Evolutionary conservation across 2,888 invertebrate genomes (phyloP).

Genomic region (Spisula subtruncata): DNA sequence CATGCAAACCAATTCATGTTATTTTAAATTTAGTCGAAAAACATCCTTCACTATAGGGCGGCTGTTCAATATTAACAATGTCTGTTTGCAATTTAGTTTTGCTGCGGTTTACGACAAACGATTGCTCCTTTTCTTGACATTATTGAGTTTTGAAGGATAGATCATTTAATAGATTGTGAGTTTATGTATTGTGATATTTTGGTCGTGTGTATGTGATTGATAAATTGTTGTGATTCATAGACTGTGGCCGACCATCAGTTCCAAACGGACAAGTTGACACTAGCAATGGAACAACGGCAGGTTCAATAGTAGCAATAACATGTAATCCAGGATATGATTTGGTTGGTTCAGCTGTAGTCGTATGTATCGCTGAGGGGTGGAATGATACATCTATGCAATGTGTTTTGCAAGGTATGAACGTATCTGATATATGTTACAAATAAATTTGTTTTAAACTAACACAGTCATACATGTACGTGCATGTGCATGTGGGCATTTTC

Average conservation of each 20-base stretch:
- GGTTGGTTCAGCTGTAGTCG: not conserved
- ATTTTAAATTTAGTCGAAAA: too few species aligned
- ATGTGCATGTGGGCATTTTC: not conserved
- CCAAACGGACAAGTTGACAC: slow-evolving; percentile 29
- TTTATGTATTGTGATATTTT: too few species aligned
- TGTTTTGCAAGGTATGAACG: slow-evolving; percentile 17
- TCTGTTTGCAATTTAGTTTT: too few species aligned
- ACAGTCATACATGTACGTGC: not conserved
- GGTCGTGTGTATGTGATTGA: too few species aligned
- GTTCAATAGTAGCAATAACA: not conserved
- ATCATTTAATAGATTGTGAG: too few species aligned
- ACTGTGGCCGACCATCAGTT: slow-evolving; percentile 13
- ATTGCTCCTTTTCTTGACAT: too few species aligned
- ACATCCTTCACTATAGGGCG: too few species aligned
- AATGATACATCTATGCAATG: slow-evolving; percentile 23
- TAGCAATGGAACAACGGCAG: slow-evolving; percentile 12
- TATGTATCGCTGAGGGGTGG: slow-evolving; percentile 21
- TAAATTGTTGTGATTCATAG: not conserved
- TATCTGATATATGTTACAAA: too few species aligned
- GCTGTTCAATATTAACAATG: too few species aligned
- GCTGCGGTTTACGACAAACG: too few species aligned
- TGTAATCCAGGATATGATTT: slow-evolving; percentile 33
- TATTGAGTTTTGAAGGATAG: too few species aligned
- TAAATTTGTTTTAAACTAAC: not conserved
- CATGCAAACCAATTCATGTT: too few species aligned